These are phyloP conservation scores for Rhea pennata DNA, from an alignment of 2,113 vertebrate genomes.

Conservation along the genomic window DNA sequence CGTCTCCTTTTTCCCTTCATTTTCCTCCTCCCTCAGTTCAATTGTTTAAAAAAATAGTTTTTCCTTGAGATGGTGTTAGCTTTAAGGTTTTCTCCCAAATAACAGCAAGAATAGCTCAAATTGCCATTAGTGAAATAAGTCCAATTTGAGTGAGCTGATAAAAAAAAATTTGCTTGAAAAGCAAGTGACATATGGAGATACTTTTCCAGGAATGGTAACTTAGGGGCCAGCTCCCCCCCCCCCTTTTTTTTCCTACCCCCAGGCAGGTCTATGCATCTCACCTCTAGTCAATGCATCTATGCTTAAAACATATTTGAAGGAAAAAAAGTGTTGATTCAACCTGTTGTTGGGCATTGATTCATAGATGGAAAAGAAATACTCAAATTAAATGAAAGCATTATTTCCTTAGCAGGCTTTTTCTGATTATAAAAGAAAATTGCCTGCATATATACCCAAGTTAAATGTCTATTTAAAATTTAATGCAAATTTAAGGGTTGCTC, in stretches of 20 bases:
- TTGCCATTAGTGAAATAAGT: not conserved
- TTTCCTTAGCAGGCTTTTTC: not conserved
- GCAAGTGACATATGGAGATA: not conserved
- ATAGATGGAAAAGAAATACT: not conserved
- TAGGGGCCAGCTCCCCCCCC: not conserved
- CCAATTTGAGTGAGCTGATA: not conserved
- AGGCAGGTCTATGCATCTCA: not conserved
- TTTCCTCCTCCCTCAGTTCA: not conserved
- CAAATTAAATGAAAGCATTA: not conserved
- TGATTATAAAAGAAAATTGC: not conserved
- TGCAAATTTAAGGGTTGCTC: not conserved
- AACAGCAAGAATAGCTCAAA: not conserved
- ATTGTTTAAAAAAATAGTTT: accelerated
- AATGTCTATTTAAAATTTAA: not conserved
- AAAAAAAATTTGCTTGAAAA: not conserved
- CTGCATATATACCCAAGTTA: not conserved
- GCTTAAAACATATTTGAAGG: not conserved
- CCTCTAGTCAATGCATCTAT: not conserved
- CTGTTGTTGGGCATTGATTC: not conserved
- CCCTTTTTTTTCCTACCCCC: accelerated
- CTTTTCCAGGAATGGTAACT: not conserved
- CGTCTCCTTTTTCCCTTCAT: not conserved
- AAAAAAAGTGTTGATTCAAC: not conserved
- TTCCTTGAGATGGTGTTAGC: not conserved
- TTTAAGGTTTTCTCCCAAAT: not conserved